Conservation (phyloP, 1,140 invertebrate species). For the Palaemon carinicauda region DNA sequence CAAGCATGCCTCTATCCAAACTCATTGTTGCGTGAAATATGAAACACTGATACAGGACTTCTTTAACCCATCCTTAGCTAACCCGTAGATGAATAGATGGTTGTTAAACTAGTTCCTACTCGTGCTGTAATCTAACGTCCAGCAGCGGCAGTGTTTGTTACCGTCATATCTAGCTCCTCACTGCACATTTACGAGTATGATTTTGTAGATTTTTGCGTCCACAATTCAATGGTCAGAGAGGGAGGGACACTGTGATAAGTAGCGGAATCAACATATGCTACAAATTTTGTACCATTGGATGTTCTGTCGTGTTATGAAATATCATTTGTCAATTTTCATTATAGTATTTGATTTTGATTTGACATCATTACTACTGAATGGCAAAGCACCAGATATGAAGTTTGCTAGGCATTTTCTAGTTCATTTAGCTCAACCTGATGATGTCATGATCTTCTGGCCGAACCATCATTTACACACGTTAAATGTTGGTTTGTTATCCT, state of each 20-base stretch:
- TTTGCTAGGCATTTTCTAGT: too few species aligned
- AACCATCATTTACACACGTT: too few species aligned
- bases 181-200: conserved; percentile 1
- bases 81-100: not conserved
- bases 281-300: not conserved
- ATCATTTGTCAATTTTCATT: not conserved
- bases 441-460: too few species aligned
- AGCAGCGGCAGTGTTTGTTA: not conserved
- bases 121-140: not conserved
- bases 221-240: not conserved
- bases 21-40: not conserved
- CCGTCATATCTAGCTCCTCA: conserved; percentile 11
- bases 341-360: not conserved
- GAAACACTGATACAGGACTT: not conserved
- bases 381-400: not conserved
- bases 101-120: conserved; percentile 29
- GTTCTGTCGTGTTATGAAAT: not conserved
- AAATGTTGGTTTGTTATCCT: too few species aligned
- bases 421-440: too few species aligned
- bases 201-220: not conserved
- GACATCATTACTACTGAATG: not conserved
- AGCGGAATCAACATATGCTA: not conserved
- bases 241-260: conserved; percentile 28
- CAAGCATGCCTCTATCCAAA: not conserved
- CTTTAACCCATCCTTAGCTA: not conserved